Base-by-base conservation (phyloP, 1,140 invertebrate species). In the Tetraneura akinire region DNA sequence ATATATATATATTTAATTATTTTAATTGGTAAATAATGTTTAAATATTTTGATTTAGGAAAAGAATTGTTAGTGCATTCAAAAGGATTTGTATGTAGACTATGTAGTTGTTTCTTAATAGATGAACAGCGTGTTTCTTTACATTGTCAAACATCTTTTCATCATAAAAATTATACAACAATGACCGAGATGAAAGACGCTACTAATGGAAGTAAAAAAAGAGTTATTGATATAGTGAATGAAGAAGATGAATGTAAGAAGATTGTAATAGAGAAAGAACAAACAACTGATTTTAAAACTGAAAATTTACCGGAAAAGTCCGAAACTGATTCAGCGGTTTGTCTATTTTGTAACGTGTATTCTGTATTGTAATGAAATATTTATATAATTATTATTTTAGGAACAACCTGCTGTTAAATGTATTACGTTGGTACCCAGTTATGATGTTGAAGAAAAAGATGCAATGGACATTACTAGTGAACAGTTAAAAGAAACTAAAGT, bases 161-260 rank as follows among this genome's bases (percentile, higher is more conserved):
- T 60, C 62, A 78, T 18, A 78, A 62, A 9, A 78, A 78, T 45
- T 78, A 78, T 14, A 78, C 74, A 11, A 78, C 74, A 29, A 78
- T 78, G 74, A 62, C 74, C 0, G 62, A 78, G 62, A 78, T 78
- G 74, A 78, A 78, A 47, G 74, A 78, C 14, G 74, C 74, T 2
- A 29, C 74, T 0, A 45, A 1, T 4, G 37, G 21, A n/a, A 6
- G 37, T 18, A 78, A 78, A 16, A 78, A 78, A 62, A 37, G 74
- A 11, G 10, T 14, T 2, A 78, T 78, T 47, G 55, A 78, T 47
- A 1, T 62, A n/a, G 55, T 78, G 2, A 26, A 18, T 45, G 74
- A 78, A 5, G 29, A 74, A 26, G 53, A 23, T 47, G 32, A 26
- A 11, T 18, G 3, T 23, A 1, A 60, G 23, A 37, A 60, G 10